Base-by-base conservation (phyloP, 1,140 invertebrate species). In the Phocides pigmalion region DNA sequence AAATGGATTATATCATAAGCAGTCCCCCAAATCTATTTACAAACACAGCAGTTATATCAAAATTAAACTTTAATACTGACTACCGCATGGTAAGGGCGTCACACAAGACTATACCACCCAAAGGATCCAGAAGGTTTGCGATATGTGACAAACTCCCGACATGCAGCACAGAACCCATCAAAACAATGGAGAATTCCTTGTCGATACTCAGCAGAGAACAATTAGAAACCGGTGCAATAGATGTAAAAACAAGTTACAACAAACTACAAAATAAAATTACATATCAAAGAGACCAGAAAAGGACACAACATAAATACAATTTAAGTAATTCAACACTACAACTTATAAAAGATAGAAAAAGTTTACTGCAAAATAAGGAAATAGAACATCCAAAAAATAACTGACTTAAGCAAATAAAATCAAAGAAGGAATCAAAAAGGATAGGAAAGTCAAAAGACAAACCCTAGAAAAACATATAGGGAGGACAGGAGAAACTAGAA, bases 401-500 rank as follows among this genome's bases (percentile, higher is more conserved):
- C 54, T 37, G 20, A 66, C 19, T 14, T 53, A 44, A 66, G 64
- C 12, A 66, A 66, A 47, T n/a, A 54, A 62, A 64, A 53, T 64
- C 14, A 64, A 35, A 20, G 28, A 46, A 19, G 37, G 64, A 19
- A 61, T 66, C 8, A 54, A 17, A 53, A 61, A 53, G 16, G 64
- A 66, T 22, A 44, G 64, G 20, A 66, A 61, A 53, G n/a, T 14
- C n/a, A 54, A 35, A 39, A 51, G 62, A 16, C 16, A 17, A 54
- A 25, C 15, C 28, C 28, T 32, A 32, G 28, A 32, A 32, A 32
- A 32, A 32, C 28, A 32, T 32, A 32, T 32, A 32, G 28, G 3
- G 28, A 32, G 28, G 28, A 61, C 64, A 61, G 64, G 64, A 28
- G 56, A 41, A 61, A 62, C 28, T n/a, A 66, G 53, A 58, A 65